Evolutionary conservation across 2,113 vertebrate genomes (phyloP).

Genomic region (Uropsilus gracilis): DNA sequence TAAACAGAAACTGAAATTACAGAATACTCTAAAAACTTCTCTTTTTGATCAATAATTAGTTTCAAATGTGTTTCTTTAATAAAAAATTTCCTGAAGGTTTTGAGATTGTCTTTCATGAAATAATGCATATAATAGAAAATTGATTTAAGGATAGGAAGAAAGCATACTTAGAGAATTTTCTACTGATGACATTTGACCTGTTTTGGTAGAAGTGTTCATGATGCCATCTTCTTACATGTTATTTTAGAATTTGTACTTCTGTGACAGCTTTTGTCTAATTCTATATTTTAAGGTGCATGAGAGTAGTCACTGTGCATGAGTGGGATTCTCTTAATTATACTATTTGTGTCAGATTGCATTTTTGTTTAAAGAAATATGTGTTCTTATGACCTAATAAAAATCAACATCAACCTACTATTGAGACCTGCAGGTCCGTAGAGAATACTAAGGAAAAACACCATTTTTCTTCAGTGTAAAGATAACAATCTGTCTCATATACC

Average conservation of each 20-base stretch:
- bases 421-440: not conserved
- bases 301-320: not conserved
- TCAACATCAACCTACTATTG: not conserved
- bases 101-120: conserved; percentile 37
- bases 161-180: not conserved
- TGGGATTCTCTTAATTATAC: not conserved
- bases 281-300: not conserved
- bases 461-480: not conserved
- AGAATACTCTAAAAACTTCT: not conserved
- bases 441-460: too few species aligned
- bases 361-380: conserved; percentile 57
- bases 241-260: conserved; percentile 1
- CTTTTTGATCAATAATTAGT: conserved; percentile 35
- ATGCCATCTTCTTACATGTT: not conserved
- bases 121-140: conserved; percentile 2
- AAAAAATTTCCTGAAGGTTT: conserved; percentile 21
- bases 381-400: not conserved
- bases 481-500: not conserved
- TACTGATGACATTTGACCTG: not conserved
- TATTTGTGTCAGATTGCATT: not conserved
- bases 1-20: conserved; percentile 50
- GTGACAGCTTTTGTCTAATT: not conserved
- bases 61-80: not conserved
- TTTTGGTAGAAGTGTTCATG: conserved; percentile 32
- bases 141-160: not conserved